Conservation (phyloP, 1,140 invertebrate genomes). For the Arctopsyche grandis region DNA sequence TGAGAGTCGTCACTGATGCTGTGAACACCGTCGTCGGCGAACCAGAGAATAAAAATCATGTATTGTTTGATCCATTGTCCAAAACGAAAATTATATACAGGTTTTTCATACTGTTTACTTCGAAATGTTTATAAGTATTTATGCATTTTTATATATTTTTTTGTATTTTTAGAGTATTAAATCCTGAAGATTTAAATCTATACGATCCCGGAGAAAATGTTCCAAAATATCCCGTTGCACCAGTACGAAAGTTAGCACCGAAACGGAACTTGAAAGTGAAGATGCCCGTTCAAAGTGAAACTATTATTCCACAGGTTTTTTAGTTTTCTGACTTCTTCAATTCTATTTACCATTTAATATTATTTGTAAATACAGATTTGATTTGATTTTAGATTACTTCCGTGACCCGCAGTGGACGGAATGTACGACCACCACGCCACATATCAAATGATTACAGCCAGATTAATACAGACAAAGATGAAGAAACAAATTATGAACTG, state of each 20-base stretch:
- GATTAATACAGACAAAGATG: neutral
- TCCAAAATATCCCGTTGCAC: conserved; percentile 11
- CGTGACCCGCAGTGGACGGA: conserved; percentile 10
- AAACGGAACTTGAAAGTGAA: conserved; percentile 40
- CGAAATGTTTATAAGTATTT: conserved; percentile 5
- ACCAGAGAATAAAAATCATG: conserved; percentile 40
- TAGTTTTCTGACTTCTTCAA: neutral
- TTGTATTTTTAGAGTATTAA: conserved; percentile 45
- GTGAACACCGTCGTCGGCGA: conserved; percentile 24
- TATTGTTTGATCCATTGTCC: conserved; percentile 46
- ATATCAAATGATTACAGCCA: neutral
- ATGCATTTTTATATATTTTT: neutral
- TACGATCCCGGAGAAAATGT: conserved; percentile 27
- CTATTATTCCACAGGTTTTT: neutral
- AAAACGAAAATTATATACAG: conserved; percentile 34
- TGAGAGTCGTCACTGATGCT: conserved; percentile 42
- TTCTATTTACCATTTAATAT: neutral
- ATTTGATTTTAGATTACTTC: conserved; percentile 2
- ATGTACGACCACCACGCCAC: conserved; percentile 22
- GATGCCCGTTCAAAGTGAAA: neutral
- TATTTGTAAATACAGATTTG: neutral
- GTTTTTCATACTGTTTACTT: neutral
- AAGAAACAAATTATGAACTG: neutral
- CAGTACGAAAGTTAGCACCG: conserved; percentile 33
- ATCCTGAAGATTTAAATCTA: conserved; percentile 52